Evolutionary conservation across 2,113 vertebrate species (phyloP).

Genomic region (Trematomus loennbergii): DNA sequence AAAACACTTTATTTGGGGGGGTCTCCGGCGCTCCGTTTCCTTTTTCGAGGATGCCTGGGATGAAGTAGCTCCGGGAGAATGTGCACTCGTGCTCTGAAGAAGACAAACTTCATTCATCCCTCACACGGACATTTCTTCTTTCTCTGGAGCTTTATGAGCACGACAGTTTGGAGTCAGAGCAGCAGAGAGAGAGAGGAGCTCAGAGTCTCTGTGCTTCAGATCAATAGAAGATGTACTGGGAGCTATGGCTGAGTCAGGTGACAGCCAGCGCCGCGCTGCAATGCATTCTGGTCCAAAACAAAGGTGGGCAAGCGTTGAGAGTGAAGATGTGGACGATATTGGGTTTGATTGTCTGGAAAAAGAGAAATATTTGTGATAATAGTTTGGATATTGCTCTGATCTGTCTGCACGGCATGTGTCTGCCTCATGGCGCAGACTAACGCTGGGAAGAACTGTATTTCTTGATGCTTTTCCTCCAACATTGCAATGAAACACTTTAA

Average conservation of each 20-base stretch:
- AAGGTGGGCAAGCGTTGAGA: slow-evolving; percentile 76
- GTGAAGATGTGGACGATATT: background rate
- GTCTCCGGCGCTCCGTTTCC: slow-evolving; percentile 9
- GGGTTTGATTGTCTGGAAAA: background rate
- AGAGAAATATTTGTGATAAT: background rate
- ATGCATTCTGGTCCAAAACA: slow-evolving; percentile 78
- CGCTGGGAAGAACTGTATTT: background rate
- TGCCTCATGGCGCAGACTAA: slow-evolving; percentile 23
- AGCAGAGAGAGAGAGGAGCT: background rate
- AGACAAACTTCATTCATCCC: background rate
- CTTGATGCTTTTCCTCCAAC: slow-evolving; percentile 3
- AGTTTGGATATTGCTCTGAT: background rate
- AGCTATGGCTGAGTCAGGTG: slow-evolving; percentile 83
- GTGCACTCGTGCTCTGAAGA: background rate
- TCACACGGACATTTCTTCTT: no score
- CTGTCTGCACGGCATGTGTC: background rate
- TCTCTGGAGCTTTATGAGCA: background rate
- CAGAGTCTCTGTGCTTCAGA: slow-evolving; percentile 28
- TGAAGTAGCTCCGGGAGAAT: slow-evolving; percentile 5
- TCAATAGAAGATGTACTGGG: slow-evolving; percentile 82
- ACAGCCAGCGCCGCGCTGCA: slow-evolving; percentile 72
- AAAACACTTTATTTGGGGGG: slow-evolving; percentile 52
- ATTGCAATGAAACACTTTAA: background rate
- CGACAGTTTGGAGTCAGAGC: background rate
- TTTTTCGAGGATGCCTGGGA: no score